A percentile compares a stretch with the other conserved stretches of the same genome.
Evolutionary conservation across 2,797 vertebrate species (phyloP).

Genomic region (Falco concolor): DNA sequence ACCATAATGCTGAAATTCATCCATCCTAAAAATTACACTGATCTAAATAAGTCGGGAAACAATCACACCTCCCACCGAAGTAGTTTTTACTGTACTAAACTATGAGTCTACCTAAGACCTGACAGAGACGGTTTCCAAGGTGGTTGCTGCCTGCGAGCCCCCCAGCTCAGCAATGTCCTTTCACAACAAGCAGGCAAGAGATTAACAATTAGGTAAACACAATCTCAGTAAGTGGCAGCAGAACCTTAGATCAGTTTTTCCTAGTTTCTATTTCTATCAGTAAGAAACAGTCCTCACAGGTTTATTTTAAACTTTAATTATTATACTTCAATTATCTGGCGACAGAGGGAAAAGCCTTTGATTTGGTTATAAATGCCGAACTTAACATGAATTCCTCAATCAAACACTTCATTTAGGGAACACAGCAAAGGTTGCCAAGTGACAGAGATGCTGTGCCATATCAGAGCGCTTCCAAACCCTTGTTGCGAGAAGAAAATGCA

Average conservation of each 20-base stretch:
- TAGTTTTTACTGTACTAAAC: not conserved
- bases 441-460: not conserved
- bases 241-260: not conserved
- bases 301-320: constrained; percentile 36
- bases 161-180: not conserved
- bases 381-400: not conserved
- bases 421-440: constrained; percentile 10
- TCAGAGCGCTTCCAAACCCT: not conserved
- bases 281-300: not conserved
- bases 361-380: not conserved
- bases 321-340: not conserved
- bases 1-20: not conserved
- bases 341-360: not conserved
- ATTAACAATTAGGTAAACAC: not conserved
- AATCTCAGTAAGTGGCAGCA: not conserved
- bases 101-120: not conserved
- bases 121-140: not conserved
- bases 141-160: not conserved
- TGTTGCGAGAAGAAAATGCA: not conserved
- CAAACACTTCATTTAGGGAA: not conserved
- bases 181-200: not conserved
- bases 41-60: not conserved
- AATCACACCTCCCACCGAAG: not conserved
- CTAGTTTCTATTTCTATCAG: not conserved
- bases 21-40: not conserved